These are phyloP conservation scores for Branchellion lobata DNA, from an alignment of 2,888 invertebrate genomes.

Conservation along the genomic window DNA sequence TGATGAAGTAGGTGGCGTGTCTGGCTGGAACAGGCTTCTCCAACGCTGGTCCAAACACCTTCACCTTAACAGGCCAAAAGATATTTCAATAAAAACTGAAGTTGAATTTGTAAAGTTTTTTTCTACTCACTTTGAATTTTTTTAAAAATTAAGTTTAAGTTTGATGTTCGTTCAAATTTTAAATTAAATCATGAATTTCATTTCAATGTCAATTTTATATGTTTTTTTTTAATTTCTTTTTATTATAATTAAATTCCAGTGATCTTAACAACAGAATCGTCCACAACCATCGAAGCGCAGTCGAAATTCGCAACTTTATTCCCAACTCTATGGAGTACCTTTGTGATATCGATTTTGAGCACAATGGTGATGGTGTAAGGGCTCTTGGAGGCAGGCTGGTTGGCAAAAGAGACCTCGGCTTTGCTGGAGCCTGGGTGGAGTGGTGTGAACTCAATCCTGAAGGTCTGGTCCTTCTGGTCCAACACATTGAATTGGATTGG, in stretches of 20 bases:
- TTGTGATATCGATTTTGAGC: constrained; percentile 27
- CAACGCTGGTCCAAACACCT: constrained; percentile 75
- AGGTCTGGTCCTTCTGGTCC: constrained; percentile 45
- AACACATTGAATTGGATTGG: constrained; percentile 40
- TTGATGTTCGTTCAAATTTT: no score
- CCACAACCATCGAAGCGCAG: no score
- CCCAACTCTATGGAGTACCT: no score
- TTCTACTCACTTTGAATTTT: no score
- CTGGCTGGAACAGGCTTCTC: constrained; percentile 68
- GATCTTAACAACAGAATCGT: no score
- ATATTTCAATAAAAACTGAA: no score
- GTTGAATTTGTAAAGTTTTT: no score
- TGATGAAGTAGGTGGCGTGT: constrained; percentile 76
- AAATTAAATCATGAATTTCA: no score
- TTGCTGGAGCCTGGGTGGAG: constrained; percentile 28
- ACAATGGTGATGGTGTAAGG: constrained; percentile 63
- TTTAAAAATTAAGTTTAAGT: no score
- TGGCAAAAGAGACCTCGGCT: constrained; percentile 38
- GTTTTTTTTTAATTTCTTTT: not conserved
- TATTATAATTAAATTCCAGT: no score
- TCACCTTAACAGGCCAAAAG: no score
- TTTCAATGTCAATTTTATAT: not conserved
- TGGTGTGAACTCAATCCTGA: constrained; percentile 45
- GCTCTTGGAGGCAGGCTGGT: constrained; percentile 44
- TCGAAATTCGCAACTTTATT: no score